These are phyloP conservation scores for Morinoia aosen DNA, from an alignment of 2,888 invertebrate genomes.

Conservation along the genomic window DNA sequence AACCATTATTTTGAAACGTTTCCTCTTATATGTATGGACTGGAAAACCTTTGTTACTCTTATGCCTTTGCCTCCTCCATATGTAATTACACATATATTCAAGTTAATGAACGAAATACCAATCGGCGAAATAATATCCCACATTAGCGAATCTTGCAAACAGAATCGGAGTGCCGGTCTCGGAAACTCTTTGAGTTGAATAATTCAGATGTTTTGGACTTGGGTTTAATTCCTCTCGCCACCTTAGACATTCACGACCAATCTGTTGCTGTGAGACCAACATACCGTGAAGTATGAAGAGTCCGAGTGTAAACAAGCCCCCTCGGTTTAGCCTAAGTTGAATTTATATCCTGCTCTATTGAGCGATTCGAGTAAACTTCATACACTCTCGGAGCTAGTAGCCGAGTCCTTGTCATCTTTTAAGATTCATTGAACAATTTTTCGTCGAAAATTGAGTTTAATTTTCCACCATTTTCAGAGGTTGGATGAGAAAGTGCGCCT, in stretches of 20 bases:
- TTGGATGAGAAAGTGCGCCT: not conserved
- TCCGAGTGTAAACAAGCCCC: not conserved
- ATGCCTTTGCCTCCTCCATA: too few species aligned
- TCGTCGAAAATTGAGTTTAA: not conserved
- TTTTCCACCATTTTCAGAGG: not conserved
- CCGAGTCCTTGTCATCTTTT: not conserved
- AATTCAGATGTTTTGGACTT: not conserved
- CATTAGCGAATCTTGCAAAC: too few species aligned
- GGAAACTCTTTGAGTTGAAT: too few species aligned
- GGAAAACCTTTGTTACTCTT: too few species aligned
- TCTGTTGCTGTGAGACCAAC: not conserved
- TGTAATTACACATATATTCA: too few species aligned
- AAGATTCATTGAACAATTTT: not conserved
- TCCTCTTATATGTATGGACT: too few species aligned
- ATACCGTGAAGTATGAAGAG: not conserved
- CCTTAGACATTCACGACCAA: slow-evolving; percentile 2
- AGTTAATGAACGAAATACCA: too few species aligned
- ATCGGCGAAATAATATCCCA: too few species aligned
- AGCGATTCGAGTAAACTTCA: not conserved
- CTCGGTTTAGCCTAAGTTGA: not conserved
- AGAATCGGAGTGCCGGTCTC: too few species aligned
- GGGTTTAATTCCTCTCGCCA: not conserved
- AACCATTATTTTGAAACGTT: too few species aligned
- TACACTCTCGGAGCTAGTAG: not conserved
- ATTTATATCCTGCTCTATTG: not conserved